Base-by-base conservation (phyloP, 1,140 invertebrate species). In the Formica selysi region DNA sequence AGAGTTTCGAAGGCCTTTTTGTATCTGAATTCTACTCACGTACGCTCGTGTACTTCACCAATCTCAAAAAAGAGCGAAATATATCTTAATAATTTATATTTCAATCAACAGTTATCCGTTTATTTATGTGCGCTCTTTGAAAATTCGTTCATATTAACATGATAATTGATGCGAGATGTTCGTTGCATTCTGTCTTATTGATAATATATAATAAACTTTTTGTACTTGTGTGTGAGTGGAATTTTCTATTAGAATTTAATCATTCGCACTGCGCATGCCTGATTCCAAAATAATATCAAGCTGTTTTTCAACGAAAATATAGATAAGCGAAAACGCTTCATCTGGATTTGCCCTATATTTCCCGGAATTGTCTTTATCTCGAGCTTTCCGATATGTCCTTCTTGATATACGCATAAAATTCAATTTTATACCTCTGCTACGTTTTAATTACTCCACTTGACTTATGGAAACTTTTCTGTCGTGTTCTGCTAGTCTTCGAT, bases 1-100 rank as follows among this genome's bases (percentile, higher is more conserved):
- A 59, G 38, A 26, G 44, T 29, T 81, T 81, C 79, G 79, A 73
- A 81, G 67, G 51, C 22, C 67, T 71, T 51, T 51, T 61, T 73
- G 79, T 44, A 73, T 57, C 51, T 48, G 36, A 64, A 62, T 44
- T 80, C 70, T n/a, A 59, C 54, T 70, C 38, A 51, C 65, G 48
- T 38, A 32, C 62, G 29, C 41, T 79, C 74, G 36, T 59, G 64
- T 80, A 44, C 67, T 51, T 68, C 29, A 70, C 48, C 54, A 54
- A 73, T 59, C 67, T 71, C 41, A 26, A 41, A 79, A 79, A 16
- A 54, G 48, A 48, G 78, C 22, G 48, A 3, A 44, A 32, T 57
- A 57, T 26, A 54, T 44, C n/a, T 68, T 32, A 70, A 70, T 65
- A 70, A 54, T 70, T 80, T 80, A 70, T 65, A 16, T 44, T 13